Evolutionary conservation across 2,797 vertebrate species (phyloP).

Genomic region (Sebastes kiyomatsui): DNA sequence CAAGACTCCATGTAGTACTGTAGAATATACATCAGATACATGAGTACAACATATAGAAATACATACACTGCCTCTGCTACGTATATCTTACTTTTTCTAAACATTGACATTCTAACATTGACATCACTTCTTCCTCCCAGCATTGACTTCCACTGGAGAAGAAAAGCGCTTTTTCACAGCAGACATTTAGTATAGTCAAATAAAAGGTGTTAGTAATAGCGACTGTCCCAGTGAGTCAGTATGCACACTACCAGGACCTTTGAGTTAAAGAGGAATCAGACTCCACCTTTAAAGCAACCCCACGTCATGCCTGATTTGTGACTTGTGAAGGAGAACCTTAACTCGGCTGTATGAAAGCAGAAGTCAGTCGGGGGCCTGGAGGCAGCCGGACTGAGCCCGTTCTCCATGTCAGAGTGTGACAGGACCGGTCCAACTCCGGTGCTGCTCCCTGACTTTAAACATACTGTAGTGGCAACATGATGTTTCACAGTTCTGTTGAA

Average conservation of each 20-base stretch:
- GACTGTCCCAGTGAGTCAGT: neutral
- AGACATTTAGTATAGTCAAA: neutral
- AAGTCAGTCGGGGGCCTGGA: neutral
- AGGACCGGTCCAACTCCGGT: neutral
- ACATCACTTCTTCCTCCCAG: neutral
- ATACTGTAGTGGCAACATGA: neutral
- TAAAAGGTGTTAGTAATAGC: neutral
- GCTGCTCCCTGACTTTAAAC: neutral
- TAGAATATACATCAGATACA: neutral
- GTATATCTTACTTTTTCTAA: neutral
- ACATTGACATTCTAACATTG: neutral
- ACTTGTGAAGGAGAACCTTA: conserved; percentile 21
- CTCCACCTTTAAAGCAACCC: neutral
- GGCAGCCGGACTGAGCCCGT: conserved; percentile 33
- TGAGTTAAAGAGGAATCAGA: neutral
- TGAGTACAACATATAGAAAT: neutral
- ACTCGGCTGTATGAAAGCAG: neutral
- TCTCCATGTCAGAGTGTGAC: conserved; percentile 15
- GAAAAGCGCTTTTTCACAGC: neutral
- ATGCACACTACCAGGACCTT: neutral
- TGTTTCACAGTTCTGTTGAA: neutral
- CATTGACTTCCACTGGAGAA: neutral
- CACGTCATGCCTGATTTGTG: neutral
- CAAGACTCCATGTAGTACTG: neutral
- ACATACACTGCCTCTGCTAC: neutral